A percentile compares a stretch with the other conserved stretches of the same genome.
phyloP scores from a whole-genome alignment of 2,113 vertebrate genomes.

The Trematomus loennbergii region DNA sequence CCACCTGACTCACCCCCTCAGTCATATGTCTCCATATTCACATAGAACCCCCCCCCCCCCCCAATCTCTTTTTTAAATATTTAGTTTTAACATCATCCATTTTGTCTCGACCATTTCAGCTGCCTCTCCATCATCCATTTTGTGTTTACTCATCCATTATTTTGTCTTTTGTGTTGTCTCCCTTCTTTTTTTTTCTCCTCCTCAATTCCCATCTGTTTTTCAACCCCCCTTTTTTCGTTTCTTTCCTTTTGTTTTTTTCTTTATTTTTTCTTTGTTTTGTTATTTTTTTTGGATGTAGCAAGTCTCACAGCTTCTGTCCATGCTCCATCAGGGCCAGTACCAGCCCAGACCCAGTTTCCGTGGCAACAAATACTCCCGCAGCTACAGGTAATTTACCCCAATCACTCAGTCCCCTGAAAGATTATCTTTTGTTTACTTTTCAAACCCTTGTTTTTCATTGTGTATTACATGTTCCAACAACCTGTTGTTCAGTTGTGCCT shows the following conservation, averaged over 20 bases:
- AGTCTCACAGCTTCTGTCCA: conserved; percentile 99
- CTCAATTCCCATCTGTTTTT: conserved; percentile 75
- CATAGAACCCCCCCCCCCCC: conserved; percentile 25
- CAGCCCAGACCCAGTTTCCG: conserved; percentile 99
- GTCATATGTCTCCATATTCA: conserved; percentile 67
- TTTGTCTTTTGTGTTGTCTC: conserved; percentile 77
- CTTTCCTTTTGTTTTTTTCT: conserved; percentile 64
- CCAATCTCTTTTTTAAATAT: not conserved
- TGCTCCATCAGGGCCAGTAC: conserved; percentile 99
- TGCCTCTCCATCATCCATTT: conserved; percentile 79
- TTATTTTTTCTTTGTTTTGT: conserved; percentile 70
- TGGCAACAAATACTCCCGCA: conserved; percentile 99
- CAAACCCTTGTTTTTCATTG: conserved; percentile 72
- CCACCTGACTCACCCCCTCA: conserved; percentile 49
- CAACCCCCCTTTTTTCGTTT: conserved; percentile 57
- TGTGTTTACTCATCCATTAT: conserved; percentile 81
- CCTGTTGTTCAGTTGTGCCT: conserved; percentile 57
- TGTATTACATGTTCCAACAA: conserved; percentile 65
- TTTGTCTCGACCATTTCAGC: conserved; percentile 77
- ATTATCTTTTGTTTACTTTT: conserved; percentile 63
- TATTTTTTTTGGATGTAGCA: conserved; percentile 88
- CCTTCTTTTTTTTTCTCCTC: not conserved
- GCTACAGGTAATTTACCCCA: conserved; percentile 92
- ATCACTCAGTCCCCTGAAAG: conserved; percentile 9
- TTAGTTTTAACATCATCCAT: conserved; percentile 74